Percentiles rank a stretch among this genome's conserved stretches.
phyloP scores from a whole-genome alignment of 2,888 invertebrate genomes.

The Ariolimax columbianus region DNA sequence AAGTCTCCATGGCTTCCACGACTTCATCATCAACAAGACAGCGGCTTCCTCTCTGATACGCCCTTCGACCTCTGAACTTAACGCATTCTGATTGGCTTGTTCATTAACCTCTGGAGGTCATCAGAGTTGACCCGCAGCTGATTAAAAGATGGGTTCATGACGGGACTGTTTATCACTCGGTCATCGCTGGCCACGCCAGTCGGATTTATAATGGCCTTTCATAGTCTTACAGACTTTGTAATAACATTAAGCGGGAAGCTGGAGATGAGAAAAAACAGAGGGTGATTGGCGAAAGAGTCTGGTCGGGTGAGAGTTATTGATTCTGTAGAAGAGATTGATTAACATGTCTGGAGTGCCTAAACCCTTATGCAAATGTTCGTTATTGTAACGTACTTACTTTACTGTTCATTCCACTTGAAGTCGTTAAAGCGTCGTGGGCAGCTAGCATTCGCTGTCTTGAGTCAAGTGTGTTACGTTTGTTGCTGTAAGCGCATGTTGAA shows the following conservation, averaged over 20 bases:
- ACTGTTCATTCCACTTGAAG: no score
- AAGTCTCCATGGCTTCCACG: background rate
- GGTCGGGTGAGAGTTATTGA: background rate
- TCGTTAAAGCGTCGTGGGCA: no score
- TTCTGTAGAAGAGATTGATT: background rate
- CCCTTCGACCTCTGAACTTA: constrained; percentile 45
- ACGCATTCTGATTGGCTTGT: constrained; percentile 49
- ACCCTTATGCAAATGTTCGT: background rate
- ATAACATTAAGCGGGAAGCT: constrained; percentile 9
- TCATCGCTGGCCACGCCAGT: constrained; percentile 33
- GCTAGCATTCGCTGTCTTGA: no score
- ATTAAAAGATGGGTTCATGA: constrained; percentile 45
- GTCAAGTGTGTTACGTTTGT: no score
- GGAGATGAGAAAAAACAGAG: background rate
- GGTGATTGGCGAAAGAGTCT: background rate
- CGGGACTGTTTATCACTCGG: constrained; percentile 43
- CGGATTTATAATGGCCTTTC: constrained; percentile 40
- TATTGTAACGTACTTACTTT: no score
- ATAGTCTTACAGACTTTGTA: constrained; percentile 31
- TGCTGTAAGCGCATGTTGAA: no score
- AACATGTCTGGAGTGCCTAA: background rate
- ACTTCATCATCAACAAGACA: constrained; percentile 20
- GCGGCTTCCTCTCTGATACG: constrained; percentile 28
- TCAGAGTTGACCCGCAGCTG: constrained; percentile 44
- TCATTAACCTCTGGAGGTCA: constrained; percentile 45